Percentiles rank a stretch among this genome's conserved stretches.
These are phyloP conservation scores for Macroglossus sobrinus DNA, from an alignment of 2,113 vertebrate genomes.

Conservation along the genomic window DNA sequence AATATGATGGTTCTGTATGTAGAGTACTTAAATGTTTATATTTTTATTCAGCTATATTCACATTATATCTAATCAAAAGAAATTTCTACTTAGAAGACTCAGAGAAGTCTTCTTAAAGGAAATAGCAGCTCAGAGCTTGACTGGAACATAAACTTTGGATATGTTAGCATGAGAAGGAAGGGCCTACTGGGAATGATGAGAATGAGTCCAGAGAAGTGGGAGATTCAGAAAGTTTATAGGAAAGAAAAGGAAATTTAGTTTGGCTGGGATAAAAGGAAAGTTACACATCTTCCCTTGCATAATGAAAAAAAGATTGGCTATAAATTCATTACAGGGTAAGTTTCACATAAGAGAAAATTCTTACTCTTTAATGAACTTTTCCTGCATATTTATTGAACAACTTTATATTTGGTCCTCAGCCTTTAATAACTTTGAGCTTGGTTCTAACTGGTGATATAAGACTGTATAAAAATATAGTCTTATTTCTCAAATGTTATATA, in stretches of 20 bases:
- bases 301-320: not conserved
- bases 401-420: not conserved
- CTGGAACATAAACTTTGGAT: not conserved
- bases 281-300: not conserved
- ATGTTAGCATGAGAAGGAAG: not conserved
- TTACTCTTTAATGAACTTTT: not conserved
- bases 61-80: slow-evolving; percentile 27
- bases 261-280: not conserved
- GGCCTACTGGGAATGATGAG: not conserved
- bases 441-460: not conserved
- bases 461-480: not conserved
- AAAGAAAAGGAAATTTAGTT: not conserved
- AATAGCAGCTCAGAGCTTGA: slow-evolving; percentile 8
- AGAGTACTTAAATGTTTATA: not conserved
- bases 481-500: not conserved
- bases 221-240: not conserved
- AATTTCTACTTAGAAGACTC: not conserved
- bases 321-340: not conserved
- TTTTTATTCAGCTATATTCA: slow-evolving; percentile 32
- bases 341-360: not conserved
- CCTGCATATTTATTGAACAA: not conserved
- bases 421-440: not conserved
- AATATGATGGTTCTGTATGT: not conserved
- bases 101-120: not conserved
- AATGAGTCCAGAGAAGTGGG: not conserved